Conservation (phyloP, 2,113 vertebrate species). For the Microcebus jonahi region DNA sequence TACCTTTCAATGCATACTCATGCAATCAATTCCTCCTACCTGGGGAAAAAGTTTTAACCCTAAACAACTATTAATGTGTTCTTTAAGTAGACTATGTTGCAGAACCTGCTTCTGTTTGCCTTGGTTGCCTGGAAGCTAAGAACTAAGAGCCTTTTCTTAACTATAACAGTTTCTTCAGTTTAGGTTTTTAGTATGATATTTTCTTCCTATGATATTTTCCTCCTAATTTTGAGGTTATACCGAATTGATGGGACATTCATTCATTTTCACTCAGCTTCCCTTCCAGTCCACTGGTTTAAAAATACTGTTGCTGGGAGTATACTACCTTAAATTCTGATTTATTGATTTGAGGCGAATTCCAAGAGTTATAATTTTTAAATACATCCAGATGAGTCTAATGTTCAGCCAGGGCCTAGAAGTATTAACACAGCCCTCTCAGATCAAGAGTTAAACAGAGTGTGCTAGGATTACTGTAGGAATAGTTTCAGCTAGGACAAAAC, state of each 20-base stretch:
- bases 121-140: background rate
- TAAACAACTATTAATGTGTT: background rate
- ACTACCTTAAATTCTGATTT: background rate
- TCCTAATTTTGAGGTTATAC: background rate
- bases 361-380: background rate
- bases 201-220: background rate
- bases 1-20: background rate
- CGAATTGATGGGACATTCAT: background rate
- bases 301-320: background rate
- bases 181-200: background rate
- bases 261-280: background rate
- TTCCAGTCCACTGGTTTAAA: background rate
- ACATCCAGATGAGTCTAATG: background rate
- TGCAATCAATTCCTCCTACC: background rate
- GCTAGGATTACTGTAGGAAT: background rate
- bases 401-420: background rate
- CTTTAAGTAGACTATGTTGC: background rate
- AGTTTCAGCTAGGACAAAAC: constrained; percentile 26
- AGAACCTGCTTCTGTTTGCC: background rate
- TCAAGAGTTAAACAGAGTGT: background rate
- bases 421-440: background rate
- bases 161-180: background rate
- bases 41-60: background rate
- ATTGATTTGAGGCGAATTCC: background rate
- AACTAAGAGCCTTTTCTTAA: background rate